These are phyloP conservation scores for Hyles vespertilio DNA, from an alignment of 1,140 invertebrate species.

Conservation along the genomic window DNA sequence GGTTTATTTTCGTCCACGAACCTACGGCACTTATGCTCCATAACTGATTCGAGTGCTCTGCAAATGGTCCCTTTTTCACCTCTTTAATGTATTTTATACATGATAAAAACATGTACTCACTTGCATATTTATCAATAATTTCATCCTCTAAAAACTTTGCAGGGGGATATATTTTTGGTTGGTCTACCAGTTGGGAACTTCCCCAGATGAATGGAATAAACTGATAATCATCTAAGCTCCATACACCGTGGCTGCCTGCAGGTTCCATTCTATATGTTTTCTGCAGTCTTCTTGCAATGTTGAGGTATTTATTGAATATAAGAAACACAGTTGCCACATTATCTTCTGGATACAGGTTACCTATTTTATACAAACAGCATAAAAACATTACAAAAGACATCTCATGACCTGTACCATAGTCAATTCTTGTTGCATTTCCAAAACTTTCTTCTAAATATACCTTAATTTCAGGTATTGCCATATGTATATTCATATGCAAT, in stretches of 20 bases:
- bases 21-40: conserved; percentile 98
- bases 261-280: conserved; percentile 98
- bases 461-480: conserved; percentile 88
- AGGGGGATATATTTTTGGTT: conserved; percentile 87
- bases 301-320: conserved; percentile 85
- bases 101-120: conserved; percentile 95
- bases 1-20: conserved; percentile 95
- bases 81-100: conserved; percentile 96
- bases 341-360: conserved; percentile 84
- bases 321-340: conserved; percentile 87
- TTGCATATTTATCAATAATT: conserved; percentile 83
- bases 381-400: conserved; percentile 97
- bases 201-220: conserved; percentile 99
- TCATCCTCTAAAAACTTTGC: conserved; percentile 89
- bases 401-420: conserved; percentile 99
- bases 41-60: conserved; percentile 99
- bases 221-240: conserved; percentile 99
- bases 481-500: conserved; percentile 81
- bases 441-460: conserved; percentile 94
- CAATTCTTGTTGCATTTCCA: conserved; percentile 97
- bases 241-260: conserved; percentile 99
- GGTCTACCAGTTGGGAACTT: conserved; percentile 94
- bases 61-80: conserved; percentile 98
- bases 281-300: conserved; percentile 91
- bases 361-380: conserved; percentile 95